These are phyloP conservation scores for Fistularia tabacaria DNA, from an alignment of 2,797 vertebrate genomes.

Conservation along the genomic window DNA sequence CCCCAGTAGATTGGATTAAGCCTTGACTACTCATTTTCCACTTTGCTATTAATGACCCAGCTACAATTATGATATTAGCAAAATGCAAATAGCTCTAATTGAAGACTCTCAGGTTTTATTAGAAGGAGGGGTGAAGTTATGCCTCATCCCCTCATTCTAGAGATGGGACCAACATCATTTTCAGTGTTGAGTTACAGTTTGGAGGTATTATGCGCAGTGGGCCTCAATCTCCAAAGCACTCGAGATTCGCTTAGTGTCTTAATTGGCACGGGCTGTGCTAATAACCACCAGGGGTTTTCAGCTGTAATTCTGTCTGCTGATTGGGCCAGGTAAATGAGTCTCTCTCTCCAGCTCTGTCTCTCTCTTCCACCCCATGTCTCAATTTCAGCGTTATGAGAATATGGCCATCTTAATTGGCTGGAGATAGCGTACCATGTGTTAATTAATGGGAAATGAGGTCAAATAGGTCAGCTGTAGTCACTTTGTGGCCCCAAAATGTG, in stretches of 20 bases:
- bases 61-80: conserved; percentile 82
- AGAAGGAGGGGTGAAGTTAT: conserved; percentile 63
- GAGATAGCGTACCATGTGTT: conserved; percentile 60
- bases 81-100: conserved; percentile 81
- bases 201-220: conserved; percentile 73
- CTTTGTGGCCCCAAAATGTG: conserved; percentile 43
- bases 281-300: conserved; percentile 72
- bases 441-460: conserved; percentile 73
- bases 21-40: conserved; percentile 71
- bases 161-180: conserved; percentile 71
- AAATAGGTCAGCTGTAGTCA: conserved; percentile 56
- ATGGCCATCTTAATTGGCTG: conserved; percentile 77
- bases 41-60: conserved; percentile 77
- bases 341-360: conserved; percentile 8
- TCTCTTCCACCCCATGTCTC: conserved; percentile 1
- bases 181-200: conserved; percentile 69
- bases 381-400: conserved; percentile 40
- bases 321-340: conserved; percentile 69
- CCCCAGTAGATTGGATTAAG: conserved; percentile 64
- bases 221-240: conserved; percentile 79
- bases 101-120: conserved; percentile 79
- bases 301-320: conserved; percentile 69
- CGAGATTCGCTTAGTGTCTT: conserved; percentile 78
- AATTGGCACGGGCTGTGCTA: conserved; percentile 75
- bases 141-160: conserved; percentile 60